phyloP scores from a whole-genome alignment of 2,797 vertebrate genomes.

The Anas georgica region DNA sequence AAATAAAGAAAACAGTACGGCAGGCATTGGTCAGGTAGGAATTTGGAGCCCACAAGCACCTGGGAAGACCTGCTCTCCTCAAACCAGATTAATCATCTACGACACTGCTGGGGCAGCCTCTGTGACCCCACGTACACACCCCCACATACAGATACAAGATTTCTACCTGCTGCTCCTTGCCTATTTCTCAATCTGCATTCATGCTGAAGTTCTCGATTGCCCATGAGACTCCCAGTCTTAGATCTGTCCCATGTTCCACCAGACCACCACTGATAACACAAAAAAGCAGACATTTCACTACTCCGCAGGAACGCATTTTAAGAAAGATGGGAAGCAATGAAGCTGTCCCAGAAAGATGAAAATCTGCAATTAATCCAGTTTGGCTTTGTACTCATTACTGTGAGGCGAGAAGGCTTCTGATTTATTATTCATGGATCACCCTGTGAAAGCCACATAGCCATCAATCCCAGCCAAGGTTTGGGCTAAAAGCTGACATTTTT shows the following conservation, averaged over 20 bases:
- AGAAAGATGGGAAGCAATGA: background rate
- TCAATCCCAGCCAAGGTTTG: background rate
- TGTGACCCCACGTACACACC: background rate
- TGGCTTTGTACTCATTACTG: background rate
- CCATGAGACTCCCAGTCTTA: background rate
- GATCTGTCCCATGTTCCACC: background rate
- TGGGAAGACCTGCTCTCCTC: background rate
- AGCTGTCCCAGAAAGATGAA: background rate
- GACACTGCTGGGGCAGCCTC: background rate
- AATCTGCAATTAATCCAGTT: background rate
- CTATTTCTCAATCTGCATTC: background rate
- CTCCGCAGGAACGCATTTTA: background rate
- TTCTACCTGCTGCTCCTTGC: background rate
- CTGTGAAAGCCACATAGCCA: fast-evolving
- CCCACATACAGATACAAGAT: background rate
- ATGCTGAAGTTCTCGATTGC: background rate
- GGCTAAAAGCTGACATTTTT: background rate
- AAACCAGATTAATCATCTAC: background rate
- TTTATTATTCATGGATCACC: background rate
- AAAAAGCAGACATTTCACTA: background rate
- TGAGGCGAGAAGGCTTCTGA: background rate
- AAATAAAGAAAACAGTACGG: background rate
- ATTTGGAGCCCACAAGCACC: background rate
- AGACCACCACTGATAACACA: background rate
- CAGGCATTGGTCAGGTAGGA: background rate